phyloP scores from a whole-genome alignment of 2,113 vertebrate species.

The Hymenochirus boettgeri region DNA sequence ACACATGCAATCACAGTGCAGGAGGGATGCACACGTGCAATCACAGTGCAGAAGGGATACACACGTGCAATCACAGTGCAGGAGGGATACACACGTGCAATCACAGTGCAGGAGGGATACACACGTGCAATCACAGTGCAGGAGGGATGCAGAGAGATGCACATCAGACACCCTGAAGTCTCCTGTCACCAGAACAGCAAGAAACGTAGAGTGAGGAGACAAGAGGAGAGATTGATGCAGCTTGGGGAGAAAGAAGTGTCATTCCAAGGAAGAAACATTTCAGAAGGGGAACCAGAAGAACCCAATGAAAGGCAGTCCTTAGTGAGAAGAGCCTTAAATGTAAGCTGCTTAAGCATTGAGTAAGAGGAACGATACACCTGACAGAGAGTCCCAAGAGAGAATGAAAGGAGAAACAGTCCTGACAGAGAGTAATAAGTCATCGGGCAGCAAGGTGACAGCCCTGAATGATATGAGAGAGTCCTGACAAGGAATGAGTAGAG shows the following conservation, averaged over 20 bases:
- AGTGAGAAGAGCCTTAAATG: background rate
- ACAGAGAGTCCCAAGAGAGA: background rate
- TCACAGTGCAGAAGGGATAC: background rate
- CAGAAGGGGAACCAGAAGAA: background rate
- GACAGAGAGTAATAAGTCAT: background rate
- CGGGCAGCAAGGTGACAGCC: too few relatives aligned
- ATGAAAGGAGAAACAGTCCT: background rate
- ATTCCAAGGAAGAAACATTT: background rate
- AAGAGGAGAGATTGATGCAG: conserved; percentile 12
- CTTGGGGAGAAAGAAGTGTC: background rate
- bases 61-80: background rate
- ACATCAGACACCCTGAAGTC: background rate
- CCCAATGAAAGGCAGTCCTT: background rate
- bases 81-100: background rate
- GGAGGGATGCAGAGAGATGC: background rate
- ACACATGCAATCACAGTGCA: background rate
- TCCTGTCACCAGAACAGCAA: background rate
- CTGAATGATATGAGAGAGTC: too few relatives aligned
- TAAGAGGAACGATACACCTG: background rate
- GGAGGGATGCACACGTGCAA: background rate
- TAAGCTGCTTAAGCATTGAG: background rate
- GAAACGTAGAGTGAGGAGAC: background rate
- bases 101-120: background rate
- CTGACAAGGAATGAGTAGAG: too few relatives aligned
- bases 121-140: background rate